phyloP scores from a whole-genome alignment of 1,140 invertebrate species.

The Drosophila auraria region DNA sequence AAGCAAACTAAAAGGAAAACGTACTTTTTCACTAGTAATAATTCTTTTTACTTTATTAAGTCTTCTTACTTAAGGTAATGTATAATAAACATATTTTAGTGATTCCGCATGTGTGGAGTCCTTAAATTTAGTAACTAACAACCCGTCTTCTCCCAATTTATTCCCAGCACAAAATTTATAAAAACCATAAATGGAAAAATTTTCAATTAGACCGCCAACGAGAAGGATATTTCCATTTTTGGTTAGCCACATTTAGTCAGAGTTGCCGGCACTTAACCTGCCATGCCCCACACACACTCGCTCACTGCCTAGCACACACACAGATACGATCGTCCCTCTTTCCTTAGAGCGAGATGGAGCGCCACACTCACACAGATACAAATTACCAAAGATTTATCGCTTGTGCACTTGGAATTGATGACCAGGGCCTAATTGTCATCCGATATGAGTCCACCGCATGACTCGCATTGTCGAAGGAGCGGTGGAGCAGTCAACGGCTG shows the following conservation, averaged over 20 bases:
- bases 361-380: conserved; percentile 61
- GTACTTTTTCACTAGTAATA: neutral
- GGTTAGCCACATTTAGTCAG: conserved; percentile 61
- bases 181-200: conserved; percentile 30
- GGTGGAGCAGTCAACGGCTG: conserved; percentile 44
- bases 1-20: neutral
- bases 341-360: conserved; percentile 15
- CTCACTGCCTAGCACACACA: conserved; percentile 8
- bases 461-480: conserved; percentile 75
- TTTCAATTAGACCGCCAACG: conserved; percentile 68
- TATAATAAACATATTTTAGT: neutral
- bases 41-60: neutral
- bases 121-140: neutral
- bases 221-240: conserved; percentile 54
- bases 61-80: neutral
- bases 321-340: neutral
- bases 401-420: conserved; percentile 83
- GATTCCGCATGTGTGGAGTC: neutral
- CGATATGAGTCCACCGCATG: conserved; percentile 82
- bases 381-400: conserved; percentile 83
- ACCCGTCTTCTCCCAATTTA: conserved; percentile 6
- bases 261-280: conserved; percentile 59
- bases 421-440: conserved; percentile 84
- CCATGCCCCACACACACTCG: conserved; percentile 10
- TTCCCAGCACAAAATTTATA: conserved; percentile 15